Evolutionary conservation across 2,888 invertebrate species (phyloP), one percentile per base, ranked within the genome.

Genomic region (Apodemia mormo): DNA sequence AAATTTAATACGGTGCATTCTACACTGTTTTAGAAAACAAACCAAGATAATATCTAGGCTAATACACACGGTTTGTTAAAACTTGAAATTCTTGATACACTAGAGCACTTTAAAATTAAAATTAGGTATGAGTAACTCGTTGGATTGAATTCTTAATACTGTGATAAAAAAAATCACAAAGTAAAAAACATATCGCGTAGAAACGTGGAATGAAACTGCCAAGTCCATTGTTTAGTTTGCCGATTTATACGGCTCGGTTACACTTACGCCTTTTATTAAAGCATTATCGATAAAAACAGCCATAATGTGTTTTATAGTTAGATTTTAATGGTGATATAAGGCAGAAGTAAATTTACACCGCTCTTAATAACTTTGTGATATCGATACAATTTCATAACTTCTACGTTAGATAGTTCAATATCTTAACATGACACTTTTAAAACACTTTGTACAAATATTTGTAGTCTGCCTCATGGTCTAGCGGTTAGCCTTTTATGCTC

Each of bases 191-290:
- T 84, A 82, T 85, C 88, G 86, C 89, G 82, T 84, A 85, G 89
- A 90, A 92, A 92, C 91, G 87, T 92, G 80, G 86, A 91, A 84
- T 87, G 87, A 89, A 90, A 93, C 93, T 93, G 93, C 87, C 86
- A 82, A 78, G 81, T 81, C 86, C 85, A 92, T 91, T 93, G 93
- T 94, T 94, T 93, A 89, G 92, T 91, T 92, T 87, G 88, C 90
- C 93, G 93, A 92, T 93, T 93, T 93, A 93, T 93, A 93, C 92
- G 91, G 88, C 87, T 92, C 88, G 91, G 92, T 92, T 93, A 92
- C 93, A 93, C 85, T 91, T 87, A 87, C 80, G 91, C 85, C 88
- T 90, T 92, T 92, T 92, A 92, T 92, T 91, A 89, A 92, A 86
- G 89, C 90, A 92, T 92, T 93, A 91, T 87, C 89, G 92, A 93